Evolutionary conservation across 2,888 invertebrate species (phyloP), one percentile per base, ranked within the genome.

Genomic region (Endomychus coccineus): DNA sequence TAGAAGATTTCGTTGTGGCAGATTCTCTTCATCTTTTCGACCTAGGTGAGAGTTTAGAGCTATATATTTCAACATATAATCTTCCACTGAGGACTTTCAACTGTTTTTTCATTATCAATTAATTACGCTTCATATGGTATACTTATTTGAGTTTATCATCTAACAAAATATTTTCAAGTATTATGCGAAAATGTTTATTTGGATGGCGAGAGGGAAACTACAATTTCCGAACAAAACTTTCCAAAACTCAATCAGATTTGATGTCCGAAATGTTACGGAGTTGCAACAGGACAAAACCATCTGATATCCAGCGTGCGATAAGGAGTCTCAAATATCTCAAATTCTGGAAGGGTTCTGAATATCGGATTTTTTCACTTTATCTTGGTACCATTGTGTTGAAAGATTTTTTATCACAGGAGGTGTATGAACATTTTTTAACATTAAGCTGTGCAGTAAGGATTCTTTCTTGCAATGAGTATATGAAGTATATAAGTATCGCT

Each of bases 1-100:
- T 53, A 2, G 25, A 47, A 33, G 47, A 52, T 36, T 41, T 52
- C 32, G 28, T 41, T 15, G 36, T 50, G 21, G 46, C 46, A 27
- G 52, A 52, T 40, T 41, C 39, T 3, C 27, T 53, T 7, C 50
- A 53, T 44, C 27, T 51, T 7, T 33, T 52, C 14, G 43, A 52
- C 12, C 19, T 37, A 38, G 36, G 45, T n/a, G n/a, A n/a, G n/a
- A n/a, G n/a, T n/a, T n/a, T n/a, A n/a, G n/a, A n/a, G n/a, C n/a
- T n/a, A n/a, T n/a, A n/a, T n/a, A n/a, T n/a, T n/a, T n/a, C n/a
- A n/a, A n/a, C n/a, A n/a, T n/a, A n/a, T n/a, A n/a, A n/a, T n/a
- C n/a, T n/a, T n/a, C n/a, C n/a, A n/a, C n/a, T n/a, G n/a, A n/a
- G n/a, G n/a, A n/a, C n/a, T n/a, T n/a, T n/a, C n/a, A n/a, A n/a